These are phyloP conservation scores for Alcedo atthis DNA, from an alignment of 2,797 vertebrate genomes.

Conservation along the genomic window DNA sequence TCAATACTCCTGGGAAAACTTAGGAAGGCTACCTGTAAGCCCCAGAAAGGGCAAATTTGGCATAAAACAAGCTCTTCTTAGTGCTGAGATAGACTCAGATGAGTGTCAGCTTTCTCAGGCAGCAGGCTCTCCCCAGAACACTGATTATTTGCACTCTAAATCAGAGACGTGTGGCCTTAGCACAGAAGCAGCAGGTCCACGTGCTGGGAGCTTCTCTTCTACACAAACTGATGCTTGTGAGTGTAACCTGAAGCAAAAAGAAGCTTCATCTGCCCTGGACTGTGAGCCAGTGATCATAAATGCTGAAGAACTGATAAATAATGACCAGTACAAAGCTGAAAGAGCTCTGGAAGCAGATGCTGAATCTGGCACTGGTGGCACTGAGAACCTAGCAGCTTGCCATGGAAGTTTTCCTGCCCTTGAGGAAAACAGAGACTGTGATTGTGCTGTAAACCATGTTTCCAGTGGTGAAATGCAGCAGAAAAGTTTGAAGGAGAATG, in stretches of 20 bases:
- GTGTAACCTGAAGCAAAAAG: neutral
- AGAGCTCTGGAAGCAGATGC: neutral
- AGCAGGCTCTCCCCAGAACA: neutral
- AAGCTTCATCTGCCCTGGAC: neutral
- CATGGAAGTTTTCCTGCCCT: neutral
- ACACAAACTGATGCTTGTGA: neutral
- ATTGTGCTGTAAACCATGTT: neutral
- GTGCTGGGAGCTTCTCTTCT: constrained; percentile 1
- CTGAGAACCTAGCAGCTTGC: neutral
- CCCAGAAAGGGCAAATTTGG: neutral
- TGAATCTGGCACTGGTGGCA: neutral
- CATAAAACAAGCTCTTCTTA: neutral
- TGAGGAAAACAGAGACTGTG: constrained; percentile 33
- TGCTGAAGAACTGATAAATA: neutral
- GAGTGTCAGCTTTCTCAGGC: neutral
- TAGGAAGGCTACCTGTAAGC: neutral
- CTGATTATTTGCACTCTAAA: neutral
- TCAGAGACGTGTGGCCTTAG: neutral
- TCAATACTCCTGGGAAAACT: neutral
- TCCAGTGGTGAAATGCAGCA: neutral
- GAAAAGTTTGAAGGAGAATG: neutral
- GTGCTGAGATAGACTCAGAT: neutral
- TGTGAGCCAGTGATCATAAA: neutral
- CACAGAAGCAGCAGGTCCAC: neutral
- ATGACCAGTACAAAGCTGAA: neutral